These are phyloP conservation scores for Muscicapa adusta DNA, from an alignment of 2,113 vertebrate species.

Conservation along the genomic window DNA sequence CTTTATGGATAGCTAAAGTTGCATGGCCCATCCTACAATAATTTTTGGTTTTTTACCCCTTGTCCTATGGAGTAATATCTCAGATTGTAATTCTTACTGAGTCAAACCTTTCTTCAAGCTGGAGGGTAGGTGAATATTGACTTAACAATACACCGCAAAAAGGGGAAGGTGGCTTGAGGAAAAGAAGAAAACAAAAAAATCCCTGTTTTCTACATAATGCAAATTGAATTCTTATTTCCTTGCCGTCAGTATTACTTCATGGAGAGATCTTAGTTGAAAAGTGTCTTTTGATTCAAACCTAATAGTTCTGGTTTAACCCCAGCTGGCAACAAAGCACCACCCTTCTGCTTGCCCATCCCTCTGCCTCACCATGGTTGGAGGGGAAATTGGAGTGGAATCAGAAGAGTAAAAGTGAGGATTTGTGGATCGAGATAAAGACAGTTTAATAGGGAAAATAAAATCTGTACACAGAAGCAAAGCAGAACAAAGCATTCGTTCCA, in stretches of 20 bases:
- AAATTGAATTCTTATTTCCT: neutral
- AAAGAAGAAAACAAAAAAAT: neutral
- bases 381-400: neutral
- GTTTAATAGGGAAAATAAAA: neutral
- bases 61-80: neutral
- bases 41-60: fast-evolving
- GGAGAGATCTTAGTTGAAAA: neutral
- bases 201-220: neutral
- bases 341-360: neutral
- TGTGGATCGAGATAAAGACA: neutral
- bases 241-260: neutral
- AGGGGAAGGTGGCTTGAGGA: neutral
- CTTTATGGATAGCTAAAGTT: neutral
- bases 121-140: neutral
- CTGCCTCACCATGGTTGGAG: neutral
- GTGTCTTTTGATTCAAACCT: fast-evolving
- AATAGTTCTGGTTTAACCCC: neutral
- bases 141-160: neutral
- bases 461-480: neutral
- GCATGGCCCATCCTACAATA: fast-evolving
- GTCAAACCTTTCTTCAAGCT: neutral
- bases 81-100: neutral
- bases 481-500: neutral
- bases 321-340: neutral
- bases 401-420: neutral